A percentile compares a stretch with the other conserved stretches of the same genome.
These are phyloP conservation scores for Pitangus sulphuratus DNA, from an alignment of 2,797 vertebrate genomes.

Conservation along the genomic window DNA sequence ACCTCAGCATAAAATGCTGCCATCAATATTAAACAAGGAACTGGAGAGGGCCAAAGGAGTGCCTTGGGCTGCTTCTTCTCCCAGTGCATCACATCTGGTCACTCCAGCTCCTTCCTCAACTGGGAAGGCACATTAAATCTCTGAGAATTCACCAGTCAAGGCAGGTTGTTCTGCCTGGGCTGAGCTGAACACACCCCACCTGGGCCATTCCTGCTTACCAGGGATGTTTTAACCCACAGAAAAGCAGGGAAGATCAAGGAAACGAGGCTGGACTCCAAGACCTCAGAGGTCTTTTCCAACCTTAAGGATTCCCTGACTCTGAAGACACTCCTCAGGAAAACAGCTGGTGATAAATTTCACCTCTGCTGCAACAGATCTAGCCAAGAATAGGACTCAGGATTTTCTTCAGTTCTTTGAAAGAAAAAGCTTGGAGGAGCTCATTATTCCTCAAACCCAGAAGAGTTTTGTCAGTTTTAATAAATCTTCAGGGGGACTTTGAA, in stretches of 20 bases:
- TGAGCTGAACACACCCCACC: neutral
- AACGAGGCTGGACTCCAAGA: neutral
- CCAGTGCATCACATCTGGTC: neutral
- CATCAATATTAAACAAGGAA: neutral
- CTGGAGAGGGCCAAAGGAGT: neutral
- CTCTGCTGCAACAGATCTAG: neutral
- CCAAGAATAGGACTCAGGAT: fast-evolving
- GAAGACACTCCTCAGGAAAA: neutral
- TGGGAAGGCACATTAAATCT: neutral
- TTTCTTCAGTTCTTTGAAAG: neutral
- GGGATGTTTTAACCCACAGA: neutral
- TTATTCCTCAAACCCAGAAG: conserved; percentile 7
- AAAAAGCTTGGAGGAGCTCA: neutral
- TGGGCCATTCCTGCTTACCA: fast-evolving
- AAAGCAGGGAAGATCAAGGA: neutral
- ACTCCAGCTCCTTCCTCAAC: neutral
- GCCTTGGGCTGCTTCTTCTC: neutral
- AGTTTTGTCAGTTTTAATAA: neutral
- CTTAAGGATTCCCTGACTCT: neutral
- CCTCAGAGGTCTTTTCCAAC: neutral
- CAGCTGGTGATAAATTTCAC: neutral
- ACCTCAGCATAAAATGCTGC: neutral
- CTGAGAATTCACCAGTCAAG: neutral
- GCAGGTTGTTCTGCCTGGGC: neutral
- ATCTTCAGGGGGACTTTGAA: neutral